Base-by-base conservation (phyloP, 2,888 invertebrate genomes). In the Eilema caniola region DNA sequence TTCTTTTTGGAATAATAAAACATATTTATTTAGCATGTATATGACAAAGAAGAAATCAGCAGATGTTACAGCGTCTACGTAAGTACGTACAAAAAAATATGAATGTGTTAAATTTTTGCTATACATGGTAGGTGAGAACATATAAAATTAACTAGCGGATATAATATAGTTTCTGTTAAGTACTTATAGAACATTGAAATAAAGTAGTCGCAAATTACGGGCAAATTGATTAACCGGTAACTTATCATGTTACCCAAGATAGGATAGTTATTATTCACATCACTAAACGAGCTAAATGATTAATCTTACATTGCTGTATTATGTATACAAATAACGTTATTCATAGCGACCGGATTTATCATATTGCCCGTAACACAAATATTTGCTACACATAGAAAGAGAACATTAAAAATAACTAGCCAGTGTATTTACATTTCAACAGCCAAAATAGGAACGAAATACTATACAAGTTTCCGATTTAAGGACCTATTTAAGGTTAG, bases 371-470 rank as follows among this genome's bases (percentile, higher is more conserved):
- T 53, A n/a, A 53, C 10, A n/a, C 3, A n/a, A 53, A 53, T 10
- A 53, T n/a, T 53, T 53, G n/a, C 53, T 53, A 53, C n/a, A n/a
- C n/a, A 53, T 53, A n/a, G 3, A 53, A 59, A 14, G 25, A 16
- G 16, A 28, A 41, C 10, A 24, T 41, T 24, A 24, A 41, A 20
- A 25, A 11, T 25, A 62, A 8, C 10, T 41, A 25, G 20, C 10
- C 3, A 20, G 53, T 53, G 53, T 24, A 60, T 16, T 60, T 28
- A 24, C 57, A 16, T 28, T 16, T 47, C 64, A 31, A 60, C 64
- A 60, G 64, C 31, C 28, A 33, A 60, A 64, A 64, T 64, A 60
- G 64, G 47, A 64, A 69, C 69, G 23, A 37, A 62, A 62, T 67
- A 28, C 24, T 47, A 28, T 12, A n/a, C n/a, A 66, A 41, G 53